Evolutionary conservation across 1,140 invertebrate genomes (phyloP).

Genomic region (Drosophila melanica): DNA sequence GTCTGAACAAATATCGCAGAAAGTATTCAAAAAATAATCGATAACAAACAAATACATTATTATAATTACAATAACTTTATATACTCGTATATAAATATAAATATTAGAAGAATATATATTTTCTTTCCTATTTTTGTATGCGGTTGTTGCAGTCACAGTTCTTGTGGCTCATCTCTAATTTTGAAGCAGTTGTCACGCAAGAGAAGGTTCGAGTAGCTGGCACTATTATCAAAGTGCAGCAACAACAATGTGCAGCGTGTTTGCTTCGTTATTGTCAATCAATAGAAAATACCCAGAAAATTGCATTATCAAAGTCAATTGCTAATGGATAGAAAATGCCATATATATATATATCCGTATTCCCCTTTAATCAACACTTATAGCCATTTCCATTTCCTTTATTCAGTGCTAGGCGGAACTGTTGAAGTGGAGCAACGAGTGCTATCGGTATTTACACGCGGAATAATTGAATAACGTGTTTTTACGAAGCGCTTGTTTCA

Average conservation of each 20-base stretch:
- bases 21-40: no score
- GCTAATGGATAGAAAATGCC: slow-evolving; percentile 7
- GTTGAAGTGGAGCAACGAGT: slow-evolving; percentile 22
- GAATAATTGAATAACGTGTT: slow-evolving; percentile 34
- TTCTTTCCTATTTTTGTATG: background rate
- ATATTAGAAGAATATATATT: background rate
- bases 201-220: background rate
- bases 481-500: slow-evolving; percentile 14
- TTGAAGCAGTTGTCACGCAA: background rate
- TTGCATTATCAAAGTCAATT: slow-evolving; percentile 25
- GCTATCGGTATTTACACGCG: slow-evolving; percentile 29
- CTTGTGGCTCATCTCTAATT: background rate
- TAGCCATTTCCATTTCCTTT: background rate
- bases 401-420: background rate
- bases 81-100: no score
- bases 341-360: background rate
- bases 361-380: slow-evolving; percentile 2
- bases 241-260: slow-evolving; percentile 16
- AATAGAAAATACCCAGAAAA: slow-evolving; percentile 15
- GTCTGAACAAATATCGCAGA: background rate
- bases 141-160: background rate
- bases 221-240: slow-evolving; percentile 8
- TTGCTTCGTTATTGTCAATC: slow-evolving; percentile 12
- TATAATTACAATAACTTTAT: no score
- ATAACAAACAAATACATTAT: no score